Evolutionary conservation across 2,888 invertebrate genomes (phyloP).

Genomic region (Muscina levida): DNA sequence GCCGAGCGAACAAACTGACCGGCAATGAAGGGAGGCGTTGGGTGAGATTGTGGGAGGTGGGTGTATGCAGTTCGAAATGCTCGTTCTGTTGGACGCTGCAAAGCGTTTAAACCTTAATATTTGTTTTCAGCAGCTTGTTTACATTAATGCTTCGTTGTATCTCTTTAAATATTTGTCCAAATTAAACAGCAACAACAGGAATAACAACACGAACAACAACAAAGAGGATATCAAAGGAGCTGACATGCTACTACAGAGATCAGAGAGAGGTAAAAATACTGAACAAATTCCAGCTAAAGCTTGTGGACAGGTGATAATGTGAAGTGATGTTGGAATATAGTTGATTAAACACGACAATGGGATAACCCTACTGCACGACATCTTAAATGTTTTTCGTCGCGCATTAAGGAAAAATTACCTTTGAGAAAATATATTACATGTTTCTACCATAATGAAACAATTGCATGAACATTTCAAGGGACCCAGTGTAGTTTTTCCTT

Average conservation of each 20-base stretch:
- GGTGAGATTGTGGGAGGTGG: neutral
- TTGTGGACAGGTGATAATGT: too few species aligned
- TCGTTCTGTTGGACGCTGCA: slow-evolving; percentile 15
- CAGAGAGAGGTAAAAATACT: too few species aligned
- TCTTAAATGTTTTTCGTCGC: too few species aligned
- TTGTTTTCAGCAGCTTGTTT: slow-evolving; percentile 35
- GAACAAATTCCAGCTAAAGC: too few species aligned
- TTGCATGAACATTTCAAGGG: too few species aligned
- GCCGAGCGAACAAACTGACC: neutral
- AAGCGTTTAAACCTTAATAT: slow-evolving; percentile 37
- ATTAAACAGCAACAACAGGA: slow-evolving; percentile 21
- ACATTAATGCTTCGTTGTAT: slow-evolving; percentile 37
- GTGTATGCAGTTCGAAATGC: neutral
- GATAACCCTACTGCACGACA: too few species aligned
- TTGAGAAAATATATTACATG: too few species aligned
- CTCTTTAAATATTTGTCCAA: slow-evolving; percentile 32
- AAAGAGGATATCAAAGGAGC: slow-evolving; percentile 8
- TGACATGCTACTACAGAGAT: neutral
- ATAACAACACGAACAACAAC: slow-evolving; percentile 17
- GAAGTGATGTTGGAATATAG: too few species aligned
- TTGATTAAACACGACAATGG: too few species aligned
- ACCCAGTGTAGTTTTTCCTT: too few species aligned
- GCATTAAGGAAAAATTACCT: too few species aligned
- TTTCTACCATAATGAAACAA: too few species aligned
- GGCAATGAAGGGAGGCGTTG: slow-evolving; percentile 2